Evolutionary conservation across 2,888 invertebrate species (phyloP).

Genomic region (Scotopteryx bipunctaria): DNA sequence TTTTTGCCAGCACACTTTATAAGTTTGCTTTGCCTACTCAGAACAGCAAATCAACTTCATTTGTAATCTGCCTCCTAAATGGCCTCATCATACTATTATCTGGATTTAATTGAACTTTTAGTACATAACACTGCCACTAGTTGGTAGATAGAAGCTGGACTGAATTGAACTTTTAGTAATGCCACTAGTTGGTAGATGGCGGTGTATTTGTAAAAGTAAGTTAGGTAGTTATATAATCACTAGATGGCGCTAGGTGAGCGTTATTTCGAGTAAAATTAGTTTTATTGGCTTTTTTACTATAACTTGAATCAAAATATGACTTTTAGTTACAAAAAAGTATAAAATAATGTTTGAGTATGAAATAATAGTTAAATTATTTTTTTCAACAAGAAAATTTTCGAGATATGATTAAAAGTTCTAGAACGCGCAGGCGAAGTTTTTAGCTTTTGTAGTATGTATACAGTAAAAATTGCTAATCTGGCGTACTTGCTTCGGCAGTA

Average conservation of each 20-base stretch:
- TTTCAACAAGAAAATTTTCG: neutral
- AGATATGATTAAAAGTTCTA: slow-evolving; percentile 22
- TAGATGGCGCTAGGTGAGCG: slow-evolving; percentile 3
- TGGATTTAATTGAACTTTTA: no score
- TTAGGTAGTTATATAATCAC: neutral
- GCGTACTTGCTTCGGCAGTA: slow-evolving; percentile 60
- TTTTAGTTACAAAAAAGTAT: slow-evolving; percentile 7
- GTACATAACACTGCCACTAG: no score
- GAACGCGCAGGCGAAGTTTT: slow-evolving; percentile 39
- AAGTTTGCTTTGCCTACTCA: no score
- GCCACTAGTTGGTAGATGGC: no score
- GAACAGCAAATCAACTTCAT: no score
- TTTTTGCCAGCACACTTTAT: no score
- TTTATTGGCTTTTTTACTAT: neutral
- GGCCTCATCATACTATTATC: no score
- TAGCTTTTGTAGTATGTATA: slow-evolving; percentile 12
- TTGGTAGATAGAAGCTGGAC: no score
- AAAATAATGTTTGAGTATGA: neutral
- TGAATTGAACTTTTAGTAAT: no score
- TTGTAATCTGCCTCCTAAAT: no score
- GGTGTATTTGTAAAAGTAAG: no score
- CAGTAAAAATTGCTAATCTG: accelerated
- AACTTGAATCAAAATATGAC: neutral
- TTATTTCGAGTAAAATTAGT: neutral
- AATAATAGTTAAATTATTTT: neutral